Percentiles rank a stretch among this genome's conserved stretches.
phyloP scores from a whole-genome alignment of 2,113 vertebrate genomes.

The Psilopsiagon aurifrons region DNA sequence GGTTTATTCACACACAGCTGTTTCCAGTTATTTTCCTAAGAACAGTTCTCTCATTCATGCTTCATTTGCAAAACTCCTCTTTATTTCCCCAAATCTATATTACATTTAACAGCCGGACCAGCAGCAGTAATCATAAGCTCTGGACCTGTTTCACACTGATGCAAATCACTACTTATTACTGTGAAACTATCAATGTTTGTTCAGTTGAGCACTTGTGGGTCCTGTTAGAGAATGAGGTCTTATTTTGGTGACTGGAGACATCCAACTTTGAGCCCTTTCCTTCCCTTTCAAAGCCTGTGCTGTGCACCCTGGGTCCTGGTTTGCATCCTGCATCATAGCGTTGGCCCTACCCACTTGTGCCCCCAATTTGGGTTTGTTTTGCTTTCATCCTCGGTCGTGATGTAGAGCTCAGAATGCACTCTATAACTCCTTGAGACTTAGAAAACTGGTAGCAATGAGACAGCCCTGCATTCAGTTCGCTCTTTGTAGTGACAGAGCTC shows the following conservation, averaged over 20 bases:
- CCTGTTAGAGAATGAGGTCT: neutral
- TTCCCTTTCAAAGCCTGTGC: neutral
- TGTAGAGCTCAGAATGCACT: neutral
- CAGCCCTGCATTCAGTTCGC: neutral
- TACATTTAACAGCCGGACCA: neutral
- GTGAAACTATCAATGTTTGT: neutral
- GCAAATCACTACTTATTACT: neutral
- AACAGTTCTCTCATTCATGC: neutral
- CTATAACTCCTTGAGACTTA: neutral
- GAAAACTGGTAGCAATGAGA: neutral
- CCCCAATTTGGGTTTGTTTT: neutral
- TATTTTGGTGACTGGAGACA: neutral
- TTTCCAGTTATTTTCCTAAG: neutral
- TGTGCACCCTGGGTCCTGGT: neutral
- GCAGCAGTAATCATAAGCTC: neutral
- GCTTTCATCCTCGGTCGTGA: neutral
- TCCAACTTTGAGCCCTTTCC: neutral
- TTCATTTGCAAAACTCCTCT: neutral
- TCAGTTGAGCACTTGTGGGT: neutral
- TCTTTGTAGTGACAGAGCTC: neutral
- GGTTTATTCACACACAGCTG: slow-evolving; percentile 16
- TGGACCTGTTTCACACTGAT: neutral
- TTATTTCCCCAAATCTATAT: neutral
- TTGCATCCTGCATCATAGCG: neutral
- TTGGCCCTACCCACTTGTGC: neutral